These are phyloP conservation scores for Plemyria rubiginata DNA, from an alignment of 2,888 invertebrate genomes.

Conservation along the genomic window DNA sequence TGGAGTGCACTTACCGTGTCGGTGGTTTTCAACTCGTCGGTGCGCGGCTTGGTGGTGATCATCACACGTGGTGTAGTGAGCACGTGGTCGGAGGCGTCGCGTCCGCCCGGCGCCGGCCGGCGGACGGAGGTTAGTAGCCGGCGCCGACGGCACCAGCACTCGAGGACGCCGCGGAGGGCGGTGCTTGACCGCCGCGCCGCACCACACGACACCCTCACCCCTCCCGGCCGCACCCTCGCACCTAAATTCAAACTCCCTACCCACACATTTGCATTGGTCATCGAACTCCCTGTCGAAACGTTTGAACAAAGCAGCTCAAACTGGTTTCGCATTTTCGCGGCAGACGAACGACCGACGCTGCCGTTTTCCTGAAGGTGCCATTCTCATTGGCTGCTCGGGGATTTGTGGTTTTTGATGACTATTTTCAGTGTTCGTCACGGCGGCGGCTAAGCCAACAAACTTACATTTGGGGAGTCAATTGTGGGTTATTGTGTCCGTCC, in stretches of 20 bases:
- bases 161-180: conserved; percentile 45
- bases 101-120: conserved; percentile 32
- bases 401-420: conserved; percentile 47
- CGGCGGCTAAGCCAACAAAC: conserved; percentile 34
- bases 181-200: conserved; percentile 63
- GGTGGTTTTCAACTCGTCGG: conserved; percentile 78
- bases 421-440: conserved; percentile 47
- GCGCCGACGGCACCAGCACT: conserved; percentile 37
- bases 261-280: conserved; percentile 76
- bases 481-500: conserved; percentile 32
- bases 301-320: conserved; percentile 77
- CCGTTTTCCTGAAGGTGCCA: conserved; percentile 64
- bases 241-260: conserved; percentile 66
- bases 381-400: conserved; percentile 50
- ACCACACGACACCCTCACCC: conserved; percentile 55
- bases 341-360: conserved; percentile 50
- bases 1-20: conserved; percentile 99
- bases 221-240: conserved; percentile 68
- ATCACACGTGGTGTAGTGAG: conserved; percentile 49
- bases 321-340: conserved; percentile 78
- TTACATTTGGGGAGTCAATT: conserved; percentile 25
- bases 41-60: conserved; percentile 30
- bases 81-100: conserved; percentile 54
- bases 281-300: conserved; percentile 76
- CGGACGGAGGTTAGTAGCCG: conserved; percentile 51